These are phyloP conservation scores for Agrotis puta DNA, from an alignment of 2,888 invertebrate species.

Conservation along the genomic window DNA sequence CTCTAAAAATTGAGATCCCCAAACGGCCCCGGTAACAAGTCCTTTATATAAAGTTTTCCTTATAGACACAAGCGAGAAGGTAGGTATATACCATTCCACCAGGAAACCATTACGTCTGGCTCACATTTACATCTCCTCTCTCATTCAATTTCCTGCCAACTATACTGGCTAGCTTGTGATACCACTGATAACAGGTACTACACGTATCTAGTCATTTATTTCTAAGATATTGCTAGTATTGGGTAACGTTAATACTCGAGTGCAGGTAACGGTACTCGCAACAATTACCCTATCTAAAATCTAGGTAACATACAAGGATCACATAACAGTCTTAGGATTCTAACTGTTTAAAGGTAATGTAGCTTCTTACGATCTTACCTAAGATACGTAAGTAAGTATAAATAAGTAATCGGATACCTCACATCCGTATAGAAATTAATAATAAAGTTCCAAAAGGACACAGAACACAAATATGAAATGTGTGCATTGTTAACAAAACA, in stretches of 20 bases:
- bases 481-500: constrained; percentile 39
- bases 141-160: constrained; percentile 87
- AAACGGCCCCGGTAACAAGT: constrained; percentile 7
- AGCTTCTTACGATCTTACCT: constrained; percentile 28
- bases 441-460: constrained; percentile 4
- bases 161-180: constrained; percentile 61
- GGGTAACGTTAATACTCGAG: constrained; percentile 36
- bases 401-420: constrained; percentile 50
- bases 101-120: constrained; percentile 84
- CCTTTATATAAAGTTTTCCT: constrained; percentile 22
- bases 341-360: constrained; percentile 44
- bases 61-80: constrained; percentile 25
- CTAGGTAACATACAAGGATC: constrained; percentile 49
- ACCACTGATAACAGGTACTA: constrained; percentile 61
- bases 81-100: constrained; percentile 58
- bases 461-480: constrained; percentile 36
- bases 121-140: constrained; percentile 81
- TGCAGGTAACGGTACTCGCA: constrained; percentile 44
- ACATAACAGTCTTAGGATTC: constrained; percentile 39
- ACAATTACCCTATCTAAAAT: constrained; percentile 48
- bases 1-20: neutral
- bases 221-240: constrained; percentile 34
- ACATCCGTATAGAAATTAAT: constrained; percentile 39
- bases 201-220: constrained; percentile 43
- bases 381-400: too few species aligned